A percentile compares a stretch with the other conserved stretches of the same genome.
Conservation (phyloP, 2,797 vertebrate species). For the Enteromius afrohamiltoni region DNA sequence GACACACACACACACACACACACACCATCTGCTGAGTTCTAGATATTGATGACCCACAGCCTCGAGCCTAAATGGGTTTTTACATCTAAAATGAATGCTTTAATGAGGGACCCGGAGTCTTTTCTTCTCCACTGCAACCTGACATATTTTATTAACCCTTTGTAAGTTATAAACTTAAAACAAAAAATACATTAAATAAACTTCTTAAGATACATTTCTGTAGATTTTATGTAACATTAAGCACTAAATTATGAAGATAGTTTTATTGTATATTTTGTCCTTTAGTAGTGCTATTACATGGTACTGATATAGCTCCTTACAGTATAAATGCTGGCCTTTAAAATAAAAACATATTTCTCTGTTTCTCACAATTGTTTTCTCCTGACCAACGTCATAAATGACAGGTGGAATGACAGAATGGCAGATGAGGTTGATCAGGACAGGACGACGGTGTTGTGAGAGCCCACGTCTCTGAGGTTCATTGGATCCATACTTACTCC, state of each 20-base stretch:
- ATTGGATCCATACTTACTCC: conserved; percentile 88
- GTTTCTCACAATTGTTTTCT: background rate
- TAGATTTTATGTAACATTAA: background rate
- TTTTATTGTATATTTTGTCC: background rate
- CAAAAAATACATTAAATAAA: background rate
- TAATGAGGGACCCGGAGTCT: background rate
- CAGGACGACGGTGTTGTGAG: conserved; percentile 78
- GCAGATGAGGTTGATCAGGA: conserved; percentile 70
- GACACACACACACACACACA: conserved; percentile 20
- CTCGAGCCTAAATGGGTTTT: background rate
- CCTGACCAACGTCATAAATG: conserved; percentile 59
- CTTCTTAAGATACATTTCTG: background rate
- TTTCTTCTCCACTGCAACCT: background rate
- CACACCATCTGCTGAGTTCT: conserved; percentile 17
- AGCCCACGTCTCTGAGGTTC: conserved; percentile 76
- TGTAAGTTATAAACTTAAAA: background rate
- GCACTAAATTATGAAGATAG: background rate
- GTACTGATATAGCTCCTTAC: background rate
- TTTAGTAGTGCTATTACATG: background rate
- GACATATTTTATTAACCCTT: background rate
- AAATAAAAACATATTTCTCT: background rate
- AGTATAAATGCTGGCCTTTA: background rate
- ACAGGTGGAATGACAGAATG: conserved; percentile 53
- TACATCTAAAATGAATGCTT: background rate
- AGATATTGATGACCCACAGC: conserved; percentile 22